These are phyloP conservation scores for Diploptera punctata DNA, from an alignment of 2,888 invertebrate species.

Conservation along the genomic window DNA sequence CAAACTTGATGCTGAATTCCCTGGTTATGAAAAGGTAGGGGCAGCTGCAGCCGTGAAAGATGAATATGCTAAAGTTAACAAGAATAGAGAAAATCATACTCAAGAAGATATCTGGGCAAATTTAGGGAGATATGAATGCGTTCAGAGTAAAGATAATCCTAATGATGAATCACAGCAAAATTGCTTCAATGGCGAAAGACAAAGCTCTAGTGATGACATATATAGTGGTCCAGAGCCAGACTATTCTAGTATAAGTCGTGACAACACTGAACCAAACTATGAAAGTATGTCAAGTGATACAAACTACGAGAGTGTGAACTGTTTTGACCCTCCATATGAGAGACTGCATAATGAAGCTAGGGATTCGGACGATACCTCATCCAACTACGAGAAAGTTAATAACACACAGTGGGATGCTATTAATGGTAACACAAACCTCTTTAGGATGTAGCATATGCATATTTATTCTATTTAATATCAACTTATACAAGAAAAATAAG, in stretches of 20 bases:
- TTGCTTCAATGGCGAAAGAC: background rate
- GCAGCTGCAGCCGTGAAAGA: conserved; percentile 6
- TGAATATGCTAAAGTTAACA: conserved; percentile 32
- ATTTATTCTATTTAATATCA: no score
- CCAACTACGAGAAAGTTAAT: conserved; percentile 34
- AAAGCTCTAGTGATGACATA: background rate
- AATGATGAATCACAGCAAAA: background rate
- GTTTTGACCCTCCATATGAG: conserved; percentile 76
- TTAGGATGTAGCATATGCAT: conserved; percentile 13
- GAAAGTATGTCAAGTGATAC: conserved; percentile 74
- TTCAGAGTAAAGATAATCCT: background rate
- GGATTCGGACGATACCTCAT: conserved; percentile 35
- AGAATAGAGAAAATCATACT: conserved; percentile 2
- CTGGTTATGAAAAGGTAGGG: conserved; percentile 62
- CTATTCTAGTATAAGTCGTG: conserved; percentile 24
- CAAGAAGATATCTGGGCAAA: background rate
- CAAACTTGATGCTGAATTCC: conserved; percentile 52
- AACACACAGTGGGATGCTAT: conserved; percentile 10
- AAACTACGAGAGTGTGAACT: conserved; percentile 72
- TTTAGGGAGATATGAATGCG: background rate
- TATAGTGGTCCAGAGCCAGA: conserved; percentile 26
- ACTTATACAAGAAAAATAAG: no score
- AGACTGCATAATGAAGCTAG: conserved; percentile 56
- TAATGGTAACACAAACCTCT: background rate
- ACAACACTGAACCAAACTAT: conserved; percentile 70